Conservation (phyloP, 2,113 vertebrate genomes). For the Chiloscyllium plagiosum region DNA sequence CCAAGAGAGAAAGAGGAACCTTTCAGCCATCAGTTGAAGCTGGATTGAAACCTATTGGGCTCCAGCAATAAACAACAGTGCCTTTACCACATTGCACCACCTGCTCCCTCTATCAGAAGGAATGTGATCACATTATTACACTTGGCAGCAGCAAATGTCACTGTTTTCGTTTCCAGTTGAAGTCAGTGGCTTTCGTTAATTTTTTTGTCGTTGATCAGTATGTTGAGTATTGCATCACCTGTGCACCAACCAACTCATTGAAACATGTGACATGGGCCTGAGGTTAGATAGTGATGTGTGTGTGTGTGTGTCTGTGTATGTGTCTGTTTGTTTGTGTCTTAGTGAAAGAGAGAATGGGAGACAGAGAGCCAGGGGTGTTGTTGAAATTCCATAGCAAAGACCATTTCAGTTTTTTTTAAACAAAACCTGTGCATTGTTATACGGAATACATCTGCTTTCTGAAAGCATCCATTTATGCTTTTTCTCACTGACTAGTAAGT, state of each 20-base stretch:
- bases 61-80: neutral
- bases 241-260: neutral
- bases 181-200: neutral
- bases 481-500: neutral
- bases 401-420: neutral
- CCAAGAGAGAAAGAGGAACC: neutral
- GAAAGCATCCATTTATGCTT: neutral
- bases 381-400: neutral
- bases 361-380: too few species aligned
- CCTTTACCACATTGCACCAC: neutral
- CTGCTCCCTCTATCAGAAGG: neutral
- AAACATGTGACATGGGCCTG: neutral
- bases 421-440: neutral
- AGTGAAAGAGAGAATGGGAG: neutral
- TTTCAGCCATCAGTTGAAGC: neutral
- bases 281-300: neutral
- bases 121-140: neutral
- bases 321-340: too few species aligned
- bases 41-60: neutral
- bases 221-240: neutral
- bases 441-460: neutral
- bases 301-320: too few species aligned
- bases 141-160: neutral
- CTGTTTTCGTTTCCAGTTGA: neutral
- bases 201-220: neutral